Evolutionary conservation across 2,113 vertebrate genomes (phyloP).

Genomic region (Colius striatus): DNA sequence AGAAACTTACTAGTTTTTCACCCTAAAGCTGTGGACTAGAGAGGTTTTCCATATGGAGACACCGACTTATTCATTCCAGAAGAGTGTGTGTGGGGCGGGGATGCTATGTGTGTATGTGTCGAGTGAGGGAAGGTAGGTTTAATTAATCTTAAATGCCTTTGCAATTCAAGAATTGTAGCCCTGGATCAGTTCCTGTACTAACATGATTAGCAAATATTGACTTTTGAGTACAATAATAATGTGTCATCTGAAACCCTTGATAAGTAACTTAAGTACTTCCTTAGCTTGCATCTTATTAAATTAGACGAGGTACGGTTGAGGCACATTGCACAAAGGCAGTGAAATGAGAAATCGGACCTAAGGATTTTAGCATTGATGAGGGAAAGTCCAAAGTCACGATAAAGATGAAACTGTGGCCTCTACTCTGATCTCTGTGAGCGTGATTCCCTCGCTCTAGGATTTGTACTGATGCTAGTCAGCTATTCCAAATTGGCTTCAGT

Average conservation of each 20-base stretch:
- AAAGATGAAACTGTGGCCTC: constrained; percentile 33
- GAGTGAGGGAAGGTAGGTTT: constrained; percentile 67
- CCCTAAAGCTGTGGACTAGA: background rate
- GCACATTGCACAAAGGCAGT: constrained; percentile 71
- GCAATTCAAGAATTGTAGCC: constrained; percentile 76
- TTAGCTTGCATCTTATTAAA: constrained; percentile 82
- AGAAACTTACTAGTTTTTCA: constrained; percentile 4
- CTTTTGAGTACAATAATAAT: constrained; percentile 83
- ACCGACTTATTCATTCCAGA: constrained; percentile 23
- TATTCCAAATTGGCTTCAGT: background rate
- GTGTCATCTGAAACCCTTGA: constrained; percentile 83
- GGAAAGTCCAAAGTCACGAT: constrained; percentile 63
- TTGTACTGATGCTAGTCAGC: background rate
- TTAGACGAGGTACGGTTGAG: constrained; percentile 74
- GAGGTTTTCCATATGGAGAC: background rate
- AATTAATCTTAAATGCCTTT: constrained; percentile 81
- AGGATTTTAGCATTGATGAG: constrained; percentile 81
- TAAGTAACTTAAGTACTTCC: constrained; percentile 86
- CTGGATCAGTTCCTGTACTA: constrained; percentile 82
- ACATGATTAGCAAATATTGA: constrained; percentile 86
- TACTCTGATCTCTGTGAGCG: background rate
- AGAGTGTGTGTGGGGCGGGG: background rate
- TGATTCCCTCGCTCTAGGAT: background rate
- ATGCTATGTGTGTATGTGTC: background rate
- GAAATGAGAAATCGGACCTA: constrained; percentile 77